phyloP scores from a whole-genome alignment of 53 echinoderm and acorn worm genomes.

The Actinopyga echinites region DNA sequence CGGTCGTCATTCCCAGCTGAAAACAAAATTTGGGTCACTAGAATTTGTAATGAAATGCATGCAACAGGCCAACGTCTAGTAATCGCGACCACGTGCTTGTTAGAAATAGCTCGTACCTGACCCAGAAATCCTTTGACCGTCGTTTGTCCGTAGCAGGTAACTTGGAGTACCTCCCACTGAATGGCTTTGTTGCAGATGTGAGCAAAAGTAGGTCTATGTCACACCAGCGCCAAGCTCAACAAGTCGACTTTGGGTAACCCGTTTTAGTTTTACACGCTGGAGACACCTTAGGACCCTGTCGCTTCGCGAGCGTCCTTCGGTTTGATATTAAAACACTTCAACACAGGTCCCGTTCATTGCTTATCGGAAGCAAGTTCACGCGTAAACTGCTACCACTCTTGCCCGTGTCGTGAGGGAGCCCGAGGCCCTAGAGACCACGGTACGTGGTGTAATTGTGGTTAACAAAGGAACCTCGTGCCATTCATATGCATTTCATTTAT shows the following conservation, averaged over 20 bases:
- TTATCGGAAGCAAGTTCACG: conserved; percentile 11
- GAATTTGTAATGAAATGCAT: conserved; percentile 6
- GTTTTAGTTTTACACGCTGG: too few species aligned
- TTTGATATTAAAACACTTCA: conserved; percentile 8
- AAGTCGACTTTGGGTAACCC: conserved; percentile 2
- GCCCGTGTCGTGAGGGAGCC: conserved; percentile 20
- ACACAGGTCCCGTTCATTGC: background rate
- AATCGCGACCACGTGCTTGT: conserved; percentile 16
- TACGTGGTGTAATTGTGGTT: conserved; percentile 13
- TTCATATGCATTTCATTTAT: conserved; percentile 31
- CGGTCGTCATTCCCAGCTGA: too few species aligned
- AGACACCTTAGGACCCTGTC: conserved; percentile 5
- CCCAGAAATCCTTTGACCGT: conserved; percentile 5
- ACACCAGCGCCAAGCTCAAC: background rate
- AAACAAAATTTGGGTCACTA: conserved; percentile 3
- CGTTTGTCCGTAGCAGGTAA: conserved; percentile 16
- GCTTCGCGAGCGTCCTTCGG: conserved; percentile 24
- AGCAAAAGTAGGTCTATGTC: conserved; percentile 24
- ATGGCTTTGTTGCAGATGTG: conserved; percentile 5
- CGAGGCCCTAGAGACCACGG: conserved; percentile 12
- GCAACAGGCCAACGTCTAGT: conserved; percentile 30
- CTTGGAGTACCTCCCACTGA: background rate
- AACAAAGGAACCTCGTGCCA: conserved; percentile 27
- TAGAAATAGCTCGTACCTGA: background rate
- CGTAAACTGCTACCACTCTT: background rate